phyloP scores from a whole-genome alignment of 2,113 vertebrate species.

The Lonchura striata region DNA sequence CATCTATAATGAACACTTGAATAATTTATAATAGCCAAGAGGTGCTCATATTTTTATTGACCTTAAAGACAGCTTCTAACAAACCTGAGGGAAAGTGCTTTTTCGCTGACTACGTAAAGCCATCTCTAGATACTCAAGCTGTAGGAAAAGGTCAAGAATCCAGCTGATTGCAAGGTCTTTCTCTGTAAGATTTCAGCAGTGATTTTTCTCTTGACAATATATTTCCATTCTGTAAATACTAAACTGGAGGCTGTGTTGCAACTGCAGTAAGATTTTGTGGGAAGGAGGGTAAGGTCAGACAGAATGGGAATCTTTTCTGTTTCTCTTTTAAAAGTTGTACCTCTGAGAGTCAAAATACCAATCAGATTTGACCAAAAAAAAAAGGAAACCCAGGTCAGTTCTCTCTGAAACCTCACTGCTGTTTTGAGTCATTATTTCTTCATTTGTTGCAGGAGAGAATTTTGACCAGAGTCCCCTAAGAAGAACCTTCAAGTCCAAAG shows the following conservation, averaged over 20 bases:
- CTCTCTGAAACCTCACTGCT: neutral
- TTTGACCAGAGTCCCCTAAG: slow-evolving; percentile 95
- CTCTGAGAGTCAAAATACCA: neutral
- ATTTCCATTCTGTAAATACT: neutral
- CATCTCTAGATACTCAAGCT: neutral
- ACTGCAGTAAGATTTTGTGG: neutral
- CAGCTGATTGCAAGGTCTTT: neutral
- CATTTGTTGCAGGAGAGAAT: slow-evolving; percentile 84
- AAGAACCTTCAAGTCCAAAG: slow-evolving; percentile 96
- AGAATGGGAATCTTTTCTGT: neutral
- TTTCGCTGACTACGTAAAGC: neutral
- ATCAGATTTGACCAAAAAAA: neutral
- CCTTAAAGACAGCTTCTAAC: neutral
- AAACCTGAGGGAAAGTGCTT: neutral
- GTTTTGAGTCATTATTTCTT: slow-evolving; percentile 6
- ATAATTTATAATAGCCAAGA: neutral
- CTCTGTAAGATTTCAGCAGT: neutral
- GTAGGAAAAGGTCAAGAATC: neutral
- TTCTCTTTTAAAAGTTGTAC: neutral
- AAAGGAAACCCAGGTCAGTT: neutral
- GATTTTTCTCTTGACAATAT: neutral
- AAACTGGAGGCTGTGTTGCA: neutral
- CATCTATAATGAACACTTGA: neutral
- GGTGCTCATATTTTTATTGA: neutral
- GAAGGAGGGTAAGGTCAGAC: neutral